Base-by-base conservation (phyloP, 2,113 vertebrate species). In the Marcusenius ussheri region DNA sequence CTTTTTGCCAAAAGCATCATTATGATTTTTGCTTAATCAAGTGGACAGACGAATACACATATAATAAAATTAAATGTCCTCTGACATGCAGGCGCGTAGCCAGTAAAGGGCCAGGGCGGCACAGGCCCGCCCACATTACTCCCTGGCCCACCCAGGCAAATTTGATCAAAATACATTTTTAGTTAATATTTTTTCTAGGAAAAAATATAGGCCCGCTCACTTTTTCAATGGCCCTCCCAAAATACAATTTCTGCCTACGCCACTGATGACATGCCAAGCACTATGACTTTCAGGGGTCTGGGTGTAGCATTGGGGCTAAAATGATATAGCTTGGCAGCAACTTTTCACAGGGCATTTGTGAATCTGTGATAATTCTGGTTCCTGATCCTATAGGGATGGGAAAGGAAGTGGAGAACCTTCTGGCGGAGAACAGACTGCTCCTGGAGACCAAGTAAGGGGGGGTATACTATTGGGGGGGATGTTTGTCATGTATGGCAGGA, bases 381-480 rank as follows among this genome's bases (percentile, higher is more conserved):
- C 24, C 27, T 42, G 3, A 80, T 92, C 93, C 92, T 95, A 83
- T 94, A 99, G 98, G 98, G 92, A 99, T 99, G 98, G 98, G 98
- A 89, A 97, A 98, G 91, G 98, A 99, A 95, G 98, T 99, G 91
- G 98, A 99, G 91, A 99, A 99, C 93, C 97, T 99, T 11, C 97
- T 99, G 91, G 92, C 97, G 95, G 98, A 99, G 94, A 99, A 99
- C 95, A 98, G 97, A 0, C 98, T 99, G 90, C 96, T 99, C 80
- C 96, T 99, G 91, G 98, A 99, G 93, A 99, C 98, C 93, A 99
- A 99, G 98, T 99, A 96, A 97, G 97, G 90, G 31, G 89, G 87
- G 11, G 10, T 0, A 2, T 66, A 11, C n/a, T 11, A 66, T 27
- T 97, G 97, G 90, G 1, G 58, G 15, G 2, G 47, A 2, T 39